Evolutionary conservation across 1,140 invertebrate species (phyloP).

Genomic region (Amphibalanus amphitrite): DNA sequence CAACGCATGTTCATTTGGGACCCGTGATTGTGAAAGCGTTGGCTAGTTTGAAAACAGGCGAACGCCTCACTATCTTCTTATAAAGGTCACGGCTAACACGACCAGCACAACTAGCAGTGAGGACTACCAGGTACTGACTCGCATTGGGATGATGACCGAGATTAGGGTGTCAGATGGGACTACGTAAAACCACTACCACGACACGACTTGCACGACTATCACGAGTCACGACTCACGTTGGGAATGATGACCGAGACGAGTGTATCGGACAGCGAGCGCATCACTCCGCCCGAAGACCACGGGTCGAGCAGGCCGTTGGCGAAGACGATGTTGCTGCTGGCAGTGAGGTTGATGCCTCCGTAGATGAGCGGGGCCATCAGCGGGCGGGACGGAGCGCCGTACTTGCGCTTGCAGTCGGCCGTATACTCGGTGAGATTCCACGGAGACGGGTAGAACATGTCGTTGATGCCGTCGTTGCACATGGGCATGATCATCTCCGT

Average conservation of each 20-base stretch:
- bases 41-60: too few species aligned
- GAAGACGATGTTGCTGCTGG: conserved; percentile 68
- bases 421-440: conserved; percentile 56
- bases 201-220: too few species aligned
- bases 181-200: too few species aligned
- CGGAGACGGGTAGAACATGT: conserved; percentile 58
- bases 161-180: too few species aligned
- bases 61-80: too few species aligned
- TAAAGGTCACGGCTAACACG: too few species aligned
- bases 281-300: conserved; percentile 80
- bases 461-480: conserved; percentile 53
- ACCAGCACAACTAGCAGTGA: too few species aligned
- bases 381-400: conserved; percentile 42
- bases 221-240: conserved; percentile 26
- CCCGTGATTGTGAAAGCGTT: too few species aligned
- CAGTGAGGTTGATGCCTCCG: conserved; percentile 51
- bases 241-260: conserved; percentile 60
- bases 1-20: too few species aligned
- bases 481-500: conserved; percentile 93
- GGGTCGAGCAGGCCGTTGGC: conserved; percentile 82
- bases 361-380: conserved; percentile 53
- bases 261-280: conserved; percentile 44
- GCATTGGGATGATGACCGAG: too few species aligned
- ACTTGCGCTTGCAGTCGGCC: conserved; percentile 49
- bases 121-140: too few species aligned